Base-by-base conservation (phyloP, 2,113 vertebrate genomes). In the Upupa epops region DNA sequence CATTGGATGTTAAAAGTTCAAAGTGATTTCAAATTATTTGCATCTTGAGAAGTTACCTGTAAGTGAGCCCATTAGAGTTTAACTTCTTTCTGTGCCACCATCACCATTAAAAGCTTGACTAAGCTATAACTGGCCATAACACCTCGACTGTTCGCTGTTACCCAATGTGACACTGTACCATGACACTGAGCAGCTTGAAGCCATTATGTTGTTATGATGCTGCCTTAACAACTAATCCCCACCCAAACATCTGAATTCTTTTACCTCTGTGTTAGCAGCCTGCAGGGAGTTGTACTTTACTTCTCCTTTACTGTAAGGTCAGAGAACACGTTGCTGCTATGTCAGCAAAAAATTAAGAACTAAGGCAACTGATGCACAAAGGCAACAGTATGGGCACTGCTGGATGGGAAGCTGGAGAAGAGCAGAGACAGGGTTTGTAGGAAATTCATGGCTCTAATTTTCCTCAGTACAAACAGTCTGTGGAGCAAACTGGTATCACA, bases 311-410 rank as follows among this genome's bases (percentile, higher is more conserved):
- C 64, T 84, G 56, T 58, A 92, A 78, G 42, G 69, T 94, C 72
- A 89, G 26, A 90, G 54, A 93, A 37, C 31, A 29, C 78, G 72
- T n/a, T 66, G 63, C 66, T 96, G 84, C 45, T 81, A 75, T 58
- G 78, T 76, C 48, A 95, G 83, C 51, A 82, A 95, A 93, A 79
- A 91, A 85, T 75, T 66, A 68, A 89, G 65, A 80, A 8, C 70
- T 85, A 90, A 95, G 85, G 69, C 61, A 73, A 86, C 74, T 59
- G 36, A 61, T 81, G 55, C 49, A 94, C 87, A 65, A 94, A 96
- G 48, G 17, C 37, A 81, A n/a, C 1, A 19, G 17, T 28, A 13
- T 42, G 40, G 40, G 40, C 40, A 42, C 40, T 42, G 40, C 40
- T 42, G 40, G 40, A 42, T 42, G 40, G 40, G 40, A 15, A 42